A percentile compares a stretch with the other conserved stretches of the same genome.
These are phyloP conservation scores for Parnassius mnemosyne DNA, from an alignment of 2,888 invertebrate species.

Conservation along the genomic window DNA sequence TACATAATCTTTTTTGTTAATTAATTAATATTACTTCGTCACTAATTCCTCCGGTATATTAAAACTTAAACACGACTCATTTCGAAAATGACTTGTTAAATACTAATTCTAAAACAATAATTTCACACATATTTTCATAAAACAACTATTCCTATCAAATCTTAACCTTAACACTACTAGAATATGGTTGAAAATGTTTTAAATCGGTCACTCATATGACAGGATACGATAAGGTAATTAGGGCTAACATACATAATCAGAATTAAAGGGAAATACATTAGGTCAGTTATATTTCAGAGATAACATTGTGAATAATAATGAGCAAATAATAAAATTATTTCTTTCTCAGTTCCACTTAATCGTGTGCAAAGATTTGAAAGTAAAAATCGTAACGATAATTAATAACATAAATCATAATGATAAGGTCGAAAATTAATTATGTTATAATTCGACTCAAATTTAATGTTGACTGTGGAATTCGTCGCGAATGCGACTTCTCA, in stretches of 20 bases:
- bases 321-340: background rate
- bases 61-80: constrained; percentile 19
- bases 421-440: too few relatives aligned
- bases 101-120: constrained; percentile 26
- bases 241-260: constrained; percentile 39
- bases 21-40: background rate
- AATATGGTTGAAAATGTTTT: constrained; percentile 21
- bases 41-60: background rate
- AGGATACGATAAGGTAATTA: constrained; percentile 49
- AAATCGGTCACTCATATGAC: constrained; percentile 17
- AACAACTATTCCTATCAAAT: constrained; percentile 13
- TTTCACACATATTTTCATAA: constrained; percentile 23
- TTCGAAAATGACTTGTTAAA: constrained; percentile 1
- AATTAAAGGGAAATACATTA: constrained; percentile 39
- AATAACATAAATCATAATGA: too few relatives aligned
- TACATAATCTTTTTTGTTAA: too few relatives aligned
- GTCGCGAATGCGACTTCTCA: too few relatives aligned
- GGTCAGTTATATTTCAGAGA: constrained; percentile 39
- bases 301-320: constrained; percentile 19
- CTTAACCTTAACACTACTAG: constrained; percentile 29
- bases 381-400: too few relatives aligned
- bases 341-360: too few relatives aligned
- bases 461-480: too few relatives aligned
- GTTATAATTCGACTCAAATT: too few relatives aligned
- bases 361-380: too few relatives aligned